A percentile compares a stretch with the other conserved stretches of the same genome.
Evolutionary conservation across 2,797 vertebrate genomes (phyloP).

Genomic region (Mus minutoides): DNA sequence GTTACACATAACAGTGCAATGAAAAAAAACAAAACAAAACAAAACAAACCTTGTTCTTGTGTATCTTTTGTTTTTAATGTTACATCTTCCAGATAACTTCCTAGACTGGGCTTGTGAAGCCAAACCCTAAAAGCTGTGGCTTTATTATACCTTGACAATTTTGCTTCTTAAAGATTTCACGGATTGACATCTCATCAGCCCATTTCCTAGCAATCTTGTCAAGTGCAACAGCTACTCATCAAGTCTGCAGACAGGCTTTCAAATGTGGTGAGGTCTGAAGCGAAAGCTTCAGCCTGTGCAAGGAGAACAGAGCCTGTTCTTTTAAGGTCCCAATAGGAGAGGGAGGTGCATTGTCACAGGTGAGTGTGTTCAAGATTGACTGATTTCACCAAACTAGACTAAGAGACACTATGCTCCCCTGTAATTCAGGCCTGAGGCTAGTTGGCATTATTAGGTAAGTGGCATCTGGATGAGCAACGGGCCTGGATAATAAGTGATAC

Average conservation of each 20-base stretch:
- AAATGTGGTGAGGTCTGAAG: neutral
- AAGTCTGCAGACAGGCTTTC: neutral
- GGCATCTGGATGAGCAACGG: neutral
- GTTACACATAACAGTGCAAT: neutral
- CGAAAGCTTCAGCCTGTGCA: neutral
- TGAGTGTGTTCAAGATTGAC: neutral
- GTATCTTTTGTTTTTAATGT: neutral
- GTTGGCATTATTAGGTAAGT: neutral
- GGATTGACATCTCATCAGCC: neutral
- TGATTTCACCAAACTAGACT: neutral
- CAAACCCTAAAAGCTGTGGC: neutral
- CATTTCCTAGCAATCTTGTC: neutral
- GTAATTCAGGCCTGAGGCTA: neutral
- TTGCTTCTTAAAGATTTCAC: neutral
- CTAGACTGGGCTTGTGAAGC: neutral
- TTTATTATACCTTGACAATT: neutral
- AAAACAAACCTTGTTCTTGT: too few species aligned
- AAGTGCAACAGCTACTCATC: neutral
- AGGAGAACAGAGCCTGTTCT: neutral
- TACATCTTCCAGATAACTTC: neutral
- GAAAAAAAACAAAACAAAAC: neutral
- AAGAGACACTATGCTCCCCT: neutral
- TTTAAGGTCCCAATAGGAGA: neutral
- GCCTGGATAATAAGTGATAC: neutral
- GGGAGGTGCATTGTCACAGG: neutral